These are phyloP conservation scores for Microctenopoma lineatum DNA, from an alignment of 2,797 vertebrate species.

Conservation along the genomic window DNA sequence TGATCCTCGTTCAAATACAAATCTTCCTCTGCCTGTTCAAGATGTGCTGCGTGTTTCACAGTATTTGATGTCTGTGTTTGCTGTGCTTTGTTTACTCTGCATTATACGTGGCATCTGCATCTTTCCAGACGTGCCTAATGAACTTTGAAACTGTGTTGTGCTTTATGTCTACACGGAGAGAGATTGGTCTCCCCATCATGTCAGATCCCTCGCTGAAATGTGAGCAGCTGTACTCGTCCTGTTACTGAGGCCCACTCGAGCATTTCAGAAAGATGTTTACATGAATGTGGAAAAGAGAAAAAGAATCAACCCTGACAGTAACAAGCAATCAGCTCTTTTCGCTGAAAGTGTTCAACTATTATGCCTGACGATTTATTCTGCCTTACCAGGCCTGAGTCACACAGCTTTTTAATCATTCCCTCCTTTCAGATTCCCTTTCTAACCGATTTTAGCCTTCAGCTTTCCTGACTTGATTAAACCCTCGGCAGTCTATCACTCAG, in stretches of 20 bases:
- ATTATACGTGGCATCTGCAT: conserved; percentile 38
- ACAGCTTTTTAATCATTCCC: background rate
- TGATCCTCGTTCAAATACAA: conserved; percentile 19
- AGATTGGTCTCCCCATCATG: conserved; percentile 30
- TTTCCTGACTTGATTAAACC: conserved; percentile 8
- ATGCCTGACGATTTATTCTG: background rate
- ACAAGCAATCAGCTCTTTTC: background rate
- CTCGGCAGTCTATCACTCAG: conserved; percentile 22
- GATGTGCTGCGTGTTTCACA: conserved; percentile 13
- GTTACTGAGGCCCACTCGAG: conserved; percentile 29
- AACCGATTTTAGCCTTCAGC: conserved; percentile 8
- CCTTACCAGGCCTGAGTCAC: background rate
- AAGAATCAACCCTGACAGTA: conserved; percentile 9
- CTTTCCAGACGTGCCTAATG: conserved; percentile 54
- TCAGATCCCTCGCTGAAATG: conserved; percentile 24
- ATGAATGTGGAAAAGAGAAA: background rate
- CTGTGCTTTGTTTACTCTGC: conserved; percentile 39
- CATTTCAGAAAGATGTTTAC: conserved; percentile 38
- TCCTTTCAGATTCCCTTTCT: background rate
- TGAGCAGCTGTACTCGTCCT: background rate
- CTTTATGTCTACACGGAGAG: conserved; percentile 31
- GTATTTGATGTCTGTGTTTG: conserved; percentile 56
- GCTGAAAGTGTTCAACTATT: background rate
- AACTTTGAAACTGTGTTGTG: conserved; percentile 59
- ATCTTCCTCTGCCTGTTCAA: conserved; percentile 17